phyloP scores from a whole-genome alignment of 2,888 invertebrate genomes.

The Dugesia japonica region DNA sequence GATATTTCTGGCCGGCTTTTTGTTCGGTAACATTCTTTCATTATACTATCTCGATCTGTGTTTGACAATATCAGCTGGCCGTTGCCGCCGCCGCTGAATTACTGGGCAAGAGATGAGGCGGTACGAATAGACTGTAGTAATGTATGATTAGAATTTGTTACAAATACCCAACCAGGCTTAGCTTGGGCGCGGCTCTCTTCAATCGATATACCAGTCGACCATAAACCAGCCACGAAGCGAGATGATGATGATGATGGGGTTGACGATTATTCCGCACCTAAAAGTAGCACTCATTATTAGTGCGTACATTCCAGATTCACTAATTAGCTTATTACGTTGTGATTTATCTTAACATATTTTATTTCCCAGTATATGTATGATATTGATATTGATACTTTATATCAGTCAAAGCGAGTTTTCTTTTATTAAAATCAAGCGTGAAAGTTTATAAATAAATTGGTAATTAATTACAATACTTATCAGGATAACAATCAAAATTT shows the following conservation, averaged over 20 bases:
- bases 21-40: slow-evolving; percentile 13
- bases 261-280: slow-evolving; percentile 20
- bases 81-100: slow-evolving; percentile 20
- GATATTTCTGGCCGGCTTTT: slow-evolving; percentile 20
- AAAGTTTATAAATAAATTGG: neutral
- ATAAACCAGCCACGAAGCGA: slow-evolving; percentile 20
- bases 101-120: slow-evolving; percentile 20
- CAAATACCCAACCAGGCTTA: neutral
- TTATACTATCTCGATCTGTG: slow-evolving; percentile 20
- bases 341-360: slow-evolving; percentile 4
- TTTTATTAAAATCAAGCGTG: neutral
- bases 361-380: neutral
- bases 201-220: slow-evolving; percentile 20
- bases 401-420: neutral
- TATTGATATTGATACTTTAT: neutral
- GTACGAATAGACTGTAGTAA: slow-evolving; percentile 20
- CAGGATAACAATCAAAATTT: too few relatives aligned
- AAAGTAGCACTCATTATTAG: slow-evolving; percentile 20
- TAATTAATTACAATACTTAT: neutral
- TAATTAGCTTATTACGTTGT: slow-evolving; percentile 20
- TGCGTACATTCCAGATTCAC: slow-evolving; percentile 16
- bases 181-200: slow-evolving; percentile 13
- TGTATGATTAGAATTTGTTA: slow-evolving; percentile 12
- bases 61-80: slow-evolving; percentile 20
- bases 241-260: slow-evolving; percentile 4